Percentiles rank a stretch among this genome's conserved stretches.
Evolutionary conservation across 2,113 vertebrate species (phyloP).

Genomic region (Addax nasomaculatus): DNA sequence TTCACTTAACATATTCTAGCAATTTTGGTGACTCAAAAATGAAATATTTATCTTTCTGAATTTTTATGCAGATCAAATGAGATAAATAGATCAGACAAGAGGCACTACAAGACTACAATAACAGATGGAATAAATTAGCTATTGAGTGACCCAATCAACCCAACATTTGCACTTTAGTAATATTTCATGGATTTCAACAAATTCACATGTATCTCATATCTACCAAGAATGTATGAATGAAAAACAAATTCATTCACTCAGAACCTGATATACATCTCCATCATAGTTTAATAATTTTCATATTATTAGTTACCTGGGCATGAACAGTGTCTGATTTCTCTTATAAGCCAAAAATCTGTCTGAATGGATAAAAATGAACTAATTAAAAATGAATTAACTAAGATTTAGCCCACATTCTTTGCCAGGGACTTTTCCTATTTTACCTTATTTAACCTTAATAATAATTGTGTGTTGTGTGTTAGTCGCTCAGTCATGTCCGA

Average conservation of each 20-base stretch:
- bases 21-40: not conserved
- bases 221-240: not conserved
- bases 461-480: not conserved
- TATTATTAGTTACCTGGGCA: not conserved
- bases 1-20: not conserved
- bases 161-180: not conserved
- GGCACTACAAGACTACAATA: not conserved
- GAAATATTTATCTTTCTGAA: slow-evolving; percentile 5
- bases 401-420: not conserved
- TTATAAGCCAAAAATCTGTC: not conserved
- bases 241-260: not conserved
- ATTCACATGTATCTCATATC: not conserved
- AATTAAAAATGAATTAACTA: not conserved
- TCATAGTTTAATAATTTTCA: not conserved
- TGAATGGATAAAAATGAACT: not conserved
- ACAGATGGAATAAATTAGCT: not conserved
- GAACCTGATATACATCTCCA: not conserved
- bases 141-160: not conserved
- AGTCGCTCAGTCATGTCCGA: accelerated
- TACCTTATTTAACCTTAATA: not conserved
- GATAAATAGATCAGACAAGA: not conserved
- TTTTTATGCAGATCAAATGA: not conserved
- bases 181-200: not conserved
- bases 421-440: not conserved
- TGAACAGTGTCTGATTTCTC: not conserved